phyloP scores from a whole-genome alignment of 2,113 vertebrate species.

The Saccopteryx bilineata region DNA sequence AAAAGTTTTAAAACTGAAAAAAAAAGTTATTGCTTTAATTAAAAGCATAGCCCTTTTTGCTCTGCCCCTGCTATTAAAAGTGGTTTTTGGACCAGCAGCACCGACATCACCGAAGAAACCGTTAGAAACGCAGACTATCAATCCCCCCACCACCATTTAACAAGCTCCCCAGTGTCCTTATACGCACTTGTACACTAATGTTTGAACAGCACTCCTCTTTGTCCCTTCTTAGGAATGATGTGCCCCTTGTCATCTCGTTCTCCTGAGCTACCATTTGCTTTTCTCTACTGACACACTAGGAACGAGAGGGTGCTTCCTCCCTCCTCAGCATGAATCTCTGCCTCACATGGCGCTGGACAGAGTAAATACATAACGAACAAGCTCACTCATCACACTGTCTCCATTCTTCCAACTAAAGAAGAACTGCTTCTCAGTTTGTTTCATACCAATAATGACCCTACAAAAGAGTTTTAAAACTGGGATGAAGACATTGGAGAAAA shows the following conservation, averaged over 20 bases:
- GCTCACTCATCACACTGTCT: not conserved
- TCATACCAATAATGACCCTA: not conserved
- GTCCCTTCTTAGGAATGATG: not conserved
- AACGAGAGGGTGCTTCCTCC: not conserved
- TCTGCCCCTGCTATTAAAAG: not conserved
- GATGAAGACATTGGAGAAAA: not conserved
- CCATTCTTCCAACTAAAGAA: not conserved
- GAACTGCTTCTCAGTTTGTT: not conserved
- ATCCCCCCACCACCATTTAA: not conserved
- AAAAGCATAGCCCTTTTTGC: not conserved
- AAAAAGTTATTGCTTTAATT: not conserved
- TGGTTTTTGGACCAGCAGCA: not conserved
- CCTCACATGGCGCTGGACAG: not conserved
- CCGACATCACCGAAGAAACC: not conserved
- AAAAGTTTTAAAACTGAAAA: not conserved
- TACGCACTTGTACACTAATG: too few species aligned
- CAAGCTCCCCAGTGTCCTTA: not conserved
- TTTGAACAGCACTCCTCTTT: not conserved
- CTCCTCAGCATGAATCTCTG: not conserved
- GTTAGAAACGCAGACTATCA: not conserved
- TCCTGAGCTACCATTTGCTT: not conserved
- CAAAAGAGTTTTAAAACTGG: constrained; percentile 17
- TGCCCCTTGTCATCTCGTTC: not conserved
- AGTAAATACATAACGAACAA: not conserved
- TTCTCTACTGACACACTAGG: not conserved